Evolutionary conservation across 1,140 invertebrate genomes (phyloP), one percentile per base, ranked within the genome.

Genomic region (Cecropterus lyciades): DNA sequence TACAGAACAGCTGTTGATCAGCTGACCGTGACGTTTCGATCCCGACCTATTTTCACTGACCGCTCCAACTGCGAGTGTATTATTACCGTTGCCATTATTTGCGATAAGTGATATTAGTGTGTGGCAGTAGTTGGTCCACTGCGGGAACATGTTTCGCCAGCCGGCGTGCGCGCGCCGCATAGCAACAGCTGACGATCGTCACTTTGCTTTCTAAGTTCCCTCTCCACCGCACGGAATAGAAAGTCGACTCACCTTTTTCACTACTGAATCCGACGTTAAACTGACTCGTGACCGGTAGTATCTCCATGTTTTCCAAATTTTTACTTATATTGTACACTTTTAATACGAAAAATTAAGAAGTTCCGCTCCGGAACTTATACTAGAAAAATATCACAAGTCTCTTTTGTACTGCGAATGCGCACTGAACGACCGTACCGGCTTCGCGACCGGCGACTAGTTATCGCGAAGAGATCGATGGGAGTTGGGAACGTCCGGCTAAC

Each of bases 1-100:
- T 49, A 64, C 68, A 69, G 53, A 97, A 93, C 45, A 97, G 96
- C 90, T 97, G 96, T 67, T 95, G 95, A 95, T 96, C 75, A 95
- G 93, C 76, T 97, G 92, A 80, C 95, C 95, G 48, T 94, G 95
- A 72, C 94, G 72, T 69, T 69, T 72, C 42, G 59, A 63, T 63
- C 60, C 60, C 60, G 60, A 63, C 60, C 60, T 63, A 63, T 67
- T 59, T 59, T 30, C 53, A 49, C 53, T 57, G 45, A 46, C 15
- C 53, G 48, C 33, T 42, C 17, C 14, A 30, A 49, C 48, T 52
- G 46, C 24, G 46, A 42, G 15, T 49, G 59, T 33, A 42, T 33
- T 60, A 24, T 24, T 40, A 11, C 27, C 33, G 11, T 37, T 37
- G 33, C 10, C 11, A 37, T 37, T 37, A 33, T 24, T 24, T 24